Conservation (phyloP, 2,888 invertebrate species). For the Drosophila colorata region DNA sequence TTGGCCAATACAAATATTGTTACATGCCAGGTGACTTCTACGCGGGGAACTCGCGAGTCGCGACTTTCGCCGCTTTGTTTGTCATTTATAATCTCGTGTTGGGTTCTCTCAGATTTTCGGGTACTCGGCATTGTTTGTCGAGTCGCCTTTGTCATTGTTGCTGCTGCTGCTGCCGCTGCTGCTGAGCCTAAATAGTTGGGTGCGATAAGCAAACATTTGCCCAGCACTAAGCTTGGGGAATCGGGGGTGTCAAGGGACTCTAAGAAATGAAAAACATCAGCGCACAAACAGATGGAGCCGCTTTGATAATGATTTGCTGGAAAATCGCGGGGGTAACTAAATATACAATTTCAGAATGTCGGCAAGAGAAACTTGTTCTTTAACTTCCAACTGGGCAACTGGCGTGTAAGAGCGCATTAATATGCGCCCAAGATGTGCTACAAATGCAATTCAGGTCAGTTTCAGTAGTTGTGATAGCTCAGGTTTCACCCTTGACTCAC, state of each 20-base stretch:
- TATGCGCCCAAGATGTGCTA: too few species aligned
- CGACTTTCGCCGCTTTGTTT: conserved; percentile 58
- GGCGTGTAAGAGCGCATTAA: too few species aligned
- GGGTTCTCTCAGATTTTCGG: conserved; percentile 13
- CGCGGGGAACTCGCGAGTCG: conserved; percentile 12
- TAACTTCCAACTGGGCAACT: background rate
- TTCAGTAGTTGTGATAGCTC: too few species aligned
- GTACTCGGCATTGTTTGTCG: conserved; percentile 42
- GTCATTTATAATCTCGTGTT: conserved; percentile 59
- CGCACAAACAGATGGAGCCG: conserved; percentile 29
- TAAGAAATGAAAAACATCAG: conserved; percentile 9
- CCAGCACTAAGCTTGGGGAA: conserved; percentile 1
- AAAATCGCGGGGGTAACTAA: conserved; percentile 20
- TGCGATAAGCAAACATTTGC: conserved; percentile 52
- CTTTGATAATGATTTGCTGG: conserved; percentile 31
- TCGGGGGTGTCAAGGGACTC: background rate
- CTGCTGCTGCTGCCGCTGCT: conserved; percentile 10
- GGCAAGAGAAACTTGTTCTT: background rate
- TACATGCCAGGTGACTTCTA: conserved; percentile 57
- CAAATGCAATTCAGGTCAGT: too few species aligned
- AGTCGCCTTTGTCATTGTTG: conserved; percentile 28
- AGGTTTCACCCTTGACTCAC: too few species aligned
- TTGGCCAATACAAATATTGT: conserved; percentile 58
- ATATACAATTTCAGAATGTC: conserved; percentile 9
- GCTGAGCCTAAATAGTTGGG: conserved; percentile 36